Evolutionary conservation across 2,113 vertebrate species (phyloP), one percentile per base, ranked within the genome.

Genomic region (Cygnus buccinator): DNA sequence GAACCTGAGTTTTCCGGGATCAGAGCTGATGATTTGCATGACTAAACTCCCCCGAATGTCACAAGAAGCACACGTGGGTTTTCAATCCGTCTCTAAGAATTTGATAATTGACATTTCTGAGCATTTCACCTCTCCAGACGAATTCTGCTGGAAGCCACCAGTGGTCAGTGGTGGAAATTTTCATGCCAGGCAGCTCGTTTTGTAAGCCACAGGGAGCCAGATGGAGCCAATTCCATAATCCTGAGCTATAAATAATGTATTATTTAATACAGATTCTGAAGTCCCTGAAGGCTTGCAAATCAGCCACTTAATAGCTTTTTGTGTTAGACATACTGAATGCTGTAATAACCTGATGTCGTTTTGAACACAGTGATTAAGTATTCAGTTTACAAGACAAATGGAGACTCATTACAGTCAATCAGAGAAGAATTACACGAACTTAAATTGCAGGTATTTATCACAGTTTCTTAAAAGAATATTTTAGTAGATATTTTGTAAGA

Each of bases 361-460:
- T 82, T 74, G 78, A 93, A 84, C 74, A 89, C 61, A 37, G 89
- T 83, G 78, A 92, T 94, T 93, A 95, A 84, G 55, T 84, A 85
- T 88, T 90, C 28, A 1, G 75, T 90, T 96, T 96, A 93, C 63
- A 91, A 92, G 94, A 91, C 72, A 95, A 92, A 95, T 73, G 62
- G 67, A 92, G 35, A 57, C 83, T 94, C 84, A 75, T 95, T 95
- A 95, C 23, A 95, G 78, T 95, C 90, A 91, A 68, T 93, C 86
- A 80, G n/a, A 44, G 68, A 89, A 65, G 74, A 95, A 81, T 88
- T 83, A 75, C 39, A 54, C 70, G 71, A 82, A 87, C 46, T 63
- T 92, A 80, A 90, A 94, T 91, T 89, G 48, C 76, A 87, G 74
- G 80, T 92, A 87, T 95, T 96, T 95, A 81, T 91, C 57, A 74